Percentiles rank a stretch among this genome's conserved stretches.
phyloP scores from a whole-genome alignment of 2,797 vertebrate species.

The Vultur gryphus region DNA sequence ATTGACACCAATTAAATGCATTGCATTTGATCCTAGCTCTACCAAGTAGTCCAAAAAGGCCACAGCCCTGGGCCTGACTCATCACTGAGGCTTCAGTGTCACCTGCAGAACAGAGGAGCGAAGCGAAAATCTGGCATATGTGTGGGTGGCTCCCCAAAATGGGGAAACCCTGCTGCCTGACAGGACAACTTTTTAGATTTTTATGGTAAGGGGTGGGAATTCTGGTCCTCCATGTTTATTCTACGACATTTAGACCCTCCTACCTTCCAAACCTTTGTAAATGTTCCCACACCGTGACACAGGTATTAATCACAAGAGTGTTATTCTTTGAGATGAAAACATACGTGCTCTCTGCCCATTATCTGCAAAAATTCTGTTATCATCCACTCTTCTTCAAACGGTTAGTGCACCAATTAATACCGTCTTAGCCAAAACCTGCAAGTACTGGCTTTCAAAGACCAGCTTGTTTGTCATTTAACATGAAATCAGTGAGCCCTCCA shows the following conservation, averaged over 20 bases:
- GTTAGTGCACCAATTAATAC: not conserved
- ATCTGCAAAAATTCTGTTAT: not conserved
- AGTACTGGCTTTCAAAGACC: not conserved
- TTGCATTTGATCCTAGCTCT: not conserved
- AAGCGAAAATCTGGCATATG: not conserved
- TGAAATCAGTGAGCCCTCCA: slow-evolving; percentile 16
- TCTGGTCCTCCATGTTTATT: not conserved
- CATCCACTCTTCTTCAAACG: not conserved
- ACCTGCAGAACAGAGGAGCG: not conserved
- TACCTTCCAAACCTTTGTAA: not conserved
- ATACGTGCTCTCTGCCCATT: not conserved
- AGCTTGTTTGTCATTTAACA: not conserved
- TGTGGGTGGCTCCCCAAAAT: not conserved
- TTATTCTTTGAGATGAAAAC: not conserved
- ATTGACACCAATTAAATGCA: not conserved
- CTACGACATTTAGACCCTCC: not conserved
- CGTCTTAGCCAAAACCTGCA: not conserved
- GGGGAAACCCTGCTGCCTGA: not conserved
- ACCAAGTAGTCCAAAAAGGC: not conserved
- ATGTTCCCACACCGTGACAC: not conserved
- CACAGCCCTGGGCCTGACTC: not conserved
- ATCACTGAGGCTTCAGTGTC: not conserved
- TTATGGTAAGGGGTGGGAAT: not conserved
- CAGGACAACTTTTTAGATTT: not conserved
- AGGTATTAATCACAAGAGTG: not conserved